Percentiles rank a stretch among this genome's conserved stretches.
Evolutionary conservation across 1,140 invertebrate genomes (phyloP).

Genomic region (Anastrepha ludens): DNA sequence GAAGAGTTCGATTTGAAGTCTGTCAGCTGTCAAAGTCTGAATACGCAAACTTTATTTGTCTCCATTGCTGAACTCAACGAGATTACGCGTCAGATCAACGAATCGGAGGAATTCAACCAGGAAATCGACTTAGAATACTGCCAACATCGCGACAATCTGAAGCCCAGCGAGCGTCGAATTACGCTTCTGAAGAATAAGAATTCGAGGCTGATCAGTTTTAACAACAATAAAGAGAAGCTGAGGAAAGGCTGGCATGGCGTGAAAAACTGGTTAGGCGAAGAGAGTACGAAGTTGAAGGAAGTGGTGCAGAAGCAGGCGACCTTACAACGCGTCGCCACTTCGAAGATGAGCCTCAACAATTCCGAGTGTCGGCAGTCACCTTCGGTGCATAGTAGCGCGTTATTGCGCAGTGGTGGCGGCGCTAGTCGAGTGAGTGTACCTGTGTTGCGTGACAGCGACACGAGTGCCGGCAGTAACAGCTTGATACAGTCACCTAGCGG

Average conservation of each 20-base stretch:
- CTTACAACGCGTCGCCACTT: slow-evolving; percentile 74
- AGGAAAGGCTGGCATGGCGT: slow-evolving; percentile 76
- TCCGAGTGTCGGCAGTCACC: slow-evolving; percentile 53
- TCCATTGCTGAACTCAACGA: slow-evolving; percentile 73
- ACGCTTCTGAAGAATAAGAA: slow-evolving; percentile 72
- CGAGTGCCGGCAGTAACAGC: not conserved
- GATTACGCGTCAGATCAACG: slow-evolving; percentile 70
- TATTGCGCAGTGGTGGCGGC: slow-evolving; percentile 10
- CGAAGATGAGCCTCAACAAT: slow-evolving; percentile 59
- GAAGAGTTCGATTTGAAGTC: slow-evolving; percentile 72
- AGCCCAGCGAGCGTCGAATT: slow-evolving; percentile 69
- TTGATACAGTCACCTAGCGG: not conserved
- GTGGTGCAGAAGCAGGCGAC: slow-evolving; percentile 75
- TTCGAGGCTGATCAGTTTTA: slow-evolving; percentile 68
- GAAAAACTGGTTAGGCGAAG: slow-evolving; percentile 76
- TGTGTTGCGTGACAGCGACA: slow-evolving; percentile 9
- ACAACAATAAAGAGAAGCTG: slow-evolving; percentile 74
- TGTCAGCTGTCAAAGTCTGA: slow-evolving; percentile 71
- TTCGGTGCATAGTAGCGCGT: slow-evolving; percentile 53
- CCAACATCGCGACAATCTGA: slow-evolving; percentile 69
- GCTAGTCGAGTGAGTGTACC: not conserved
- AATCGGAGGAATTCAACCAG: slow-evolving; percentile 69
- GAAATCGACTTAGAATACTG: slow-evolving; percentile 73
- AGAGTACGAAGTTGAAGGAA: slow-evolving; percentile 75
- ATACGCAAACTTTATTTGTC: slow-evolving; percentile 69